Evolutionary conservation across 2,888 invertebrate species (phyloP), one percentile per base, ranked within the genome.

Genomic region (Drosophila fungiperda): DNA sequence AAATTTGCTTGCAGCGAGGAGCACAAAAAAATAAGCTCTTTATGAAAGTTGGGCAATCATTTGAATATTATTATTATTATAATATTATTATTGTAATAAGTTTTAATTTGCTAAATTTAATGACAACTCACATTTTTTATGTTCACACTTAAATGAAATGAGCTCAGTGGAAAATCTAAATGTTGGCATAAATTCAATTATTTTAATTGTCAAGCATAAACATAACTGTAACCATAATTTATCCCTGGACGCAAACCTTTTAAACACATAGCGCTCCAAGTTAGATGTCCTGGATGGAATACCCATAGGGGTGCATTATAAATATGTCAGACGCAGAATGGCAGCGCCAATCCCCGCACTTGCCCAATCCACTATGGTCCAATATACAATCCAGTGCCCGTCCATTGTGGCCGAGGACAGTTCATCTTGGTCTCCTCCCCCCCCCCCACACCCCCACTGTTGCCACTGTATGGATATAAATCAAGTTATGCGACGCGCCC

Each of bases 401-500:
- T 36, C 8, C 36, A 23, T 23, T 36, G 32, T 35, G 17, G 17
- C 20, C 9, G 35, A 8, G 23, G 53, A 35, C 62, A 45, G 48
- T 70, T 57, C 63, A 57, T 63, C 62, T 61, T 49, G n/a, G 53
- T n/a, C 17, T 15, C 36, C 32, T 9, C 68, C n/a, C 23, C 26
- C 1, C 15, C 17, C 12, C 11, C 52, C 20, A 23, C 23, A 23
- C 23, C 23, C 23, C 23, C 1, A 1, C 23, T n/a, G 23, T 5
- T n/a, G 52, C 29, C 54, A 15, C 52, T 59, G 38, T n/a, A 7
- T 9, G 59, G 42, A 52, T 66, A 73, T 78, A 78, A 78, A 78
- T 78, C 71, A 78, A 71, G 75, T 75, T 75, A 78, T 75, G 78
- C 66, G 63, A 54, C 52, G 33, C 69, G 68, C 65, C 78, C 64